Conservation (phyloP, 2,113 vertebrate genomes). For the Mandrillus leucophaeus region DNA sequence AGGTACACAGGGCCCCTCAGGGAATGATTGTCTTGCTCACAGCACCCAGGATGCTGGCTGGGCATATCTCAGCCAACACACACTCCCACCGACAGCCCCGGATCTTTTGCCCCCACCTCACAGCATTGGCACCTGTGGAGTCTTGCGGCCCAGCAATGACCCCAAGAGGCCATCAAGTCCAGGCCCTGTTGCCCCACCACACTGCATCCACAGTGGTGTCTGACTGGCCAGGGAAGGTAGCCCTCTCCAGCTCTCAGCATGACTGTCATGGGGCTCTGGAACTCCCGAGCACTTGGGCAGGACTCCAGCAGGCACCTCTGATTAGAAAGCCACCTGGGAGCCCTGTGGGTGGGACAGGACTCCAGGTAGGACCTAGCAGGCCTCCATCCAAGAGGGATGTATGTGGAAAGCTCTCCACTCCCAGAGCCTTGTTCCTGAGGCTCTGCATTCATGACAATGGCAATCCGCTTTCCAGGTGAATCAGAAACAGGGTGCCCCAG, state of each 20-base stretch:
- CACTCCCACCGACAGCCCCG: background rate
- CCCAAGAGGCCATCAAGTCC: background rate
- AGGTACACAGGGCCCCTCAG: background rate
- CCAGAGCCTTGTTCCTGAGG: background rate
- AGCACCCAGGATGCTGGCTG: background rate
- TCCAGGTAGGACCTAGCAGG: background rate
- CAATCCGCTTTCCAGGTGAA: background rate
- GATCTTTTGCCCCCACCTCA: background rate
- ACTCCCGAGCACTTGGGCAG: background rate
- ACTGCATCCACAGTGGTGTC: background rate
- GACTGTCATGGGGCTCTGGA: background rate
- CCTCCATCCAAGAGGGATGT: background rate
- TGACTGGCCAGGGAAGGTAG: background rate
- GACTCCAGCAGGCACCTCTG: background rate
- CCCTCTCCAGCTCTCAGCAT: background rate
- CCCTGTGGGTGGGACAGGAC: fast-evolving
- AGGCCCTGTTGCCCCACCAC: background rate
- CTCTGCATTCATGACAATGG: background rate
- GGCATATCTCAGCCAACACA: background rate
- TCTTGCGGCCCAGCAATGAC: background rate
- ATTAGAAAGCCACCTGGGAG: background rate
- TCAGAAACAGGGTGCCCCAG: background rate
- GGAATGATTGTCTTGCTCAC: background rate
- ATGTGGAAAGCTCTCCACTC: background rate
- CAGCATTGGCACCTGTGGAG: background rate